phyloP scores from a whole-genome alignment of 2,888 invertebrate genomes.

The Petrolisthes cinctipes region DNA sequence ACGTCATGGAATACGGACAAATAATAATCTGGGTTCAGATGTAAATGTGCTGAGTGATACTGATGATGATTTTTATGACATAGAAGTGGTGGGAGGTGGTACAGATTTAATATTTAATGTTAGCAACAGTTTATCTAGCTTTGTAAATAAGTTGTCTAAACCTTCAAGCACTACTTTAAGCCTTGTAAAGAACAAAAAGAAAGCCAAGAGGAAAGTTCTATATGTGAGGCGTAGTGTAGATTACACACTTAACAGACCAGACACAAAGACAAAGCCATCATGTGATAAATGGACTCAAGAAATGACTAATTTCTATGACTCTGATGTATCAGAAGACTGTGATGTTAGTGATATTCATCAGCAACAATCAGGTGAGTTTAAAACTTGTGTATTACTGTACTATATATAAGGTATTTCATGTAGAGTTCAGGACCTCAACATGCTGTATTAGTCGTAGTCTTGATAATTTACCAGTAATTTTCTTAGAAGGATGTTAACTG shows the following conservation, averaged over 20 bases:
- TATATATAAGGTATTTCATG: too few relatives aligned
- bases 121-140: neutral
- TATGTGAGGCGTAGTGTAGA: neutral
- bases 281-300: constrained; percentile 41
- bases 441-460: too few relatives aligned
- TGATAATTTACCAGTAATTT: too few relatives aligned
- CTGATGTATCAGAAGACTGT: constrained; percentile 47
- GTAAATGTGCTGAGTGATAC: neutral
- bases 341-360: constrained; percentile 31
- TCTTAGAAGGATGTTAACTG: too few relatives aligned
- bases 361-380: constrained; percentile 47
- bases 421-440: too few relatives aligned
- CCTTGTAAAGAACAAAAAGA: constrained; percentile 4
- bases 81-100: neutral
- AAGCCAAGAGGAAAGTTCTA: neutral
- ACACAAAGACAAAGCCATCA: constrained; percentile 17
- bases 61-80: constrained; percentile 24
- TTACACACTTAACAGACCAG: constrained; percentile 13
- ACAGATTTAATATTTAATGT: constrained; percentile 26
- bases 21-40: too few relatives aligned
- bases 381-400: neutral
- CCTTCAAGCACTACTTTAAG: neutral
- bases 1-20: too few relatives aligned
- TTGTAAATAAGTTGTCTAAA: neutral
- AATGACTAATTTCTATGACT: constrained; percentile 52